Evolutionary conservation across 2,888 invertebrate genomes (phyloP).

Genomic region (Polyommatus iphigenia): DNA sequence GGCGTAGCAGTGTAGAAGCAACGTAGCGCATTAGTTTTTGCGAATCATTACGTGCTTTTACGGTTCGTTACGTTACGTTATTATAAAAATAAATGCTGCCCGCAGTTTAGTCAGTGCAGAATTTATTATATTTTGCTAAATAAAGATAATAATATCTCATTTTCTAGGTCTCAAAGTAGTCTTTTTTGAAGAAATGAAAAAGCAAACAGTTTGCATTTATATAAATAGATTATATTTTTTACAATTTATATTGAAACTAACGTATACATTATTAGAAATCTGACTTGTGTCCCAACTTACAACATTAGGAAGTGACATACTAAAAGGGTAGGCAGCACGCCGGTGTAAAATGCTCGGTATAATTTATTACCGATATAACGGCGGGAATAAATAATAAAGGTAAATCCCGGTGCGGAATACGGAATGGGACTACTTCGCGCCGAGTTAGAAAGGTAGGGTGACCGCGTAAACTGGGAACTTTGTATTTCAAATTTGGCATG

Average conservation of each 20-base stretch:
- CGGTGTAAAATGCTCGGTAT: slow-evolving; percentile 38
- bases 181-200: too few relatives aligned
- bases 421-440: slow-evolving; percentile 48
- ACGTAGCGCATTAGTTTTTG: neutral
- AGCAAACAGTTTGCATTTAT: too few relatives aligned
- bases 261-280: neutral
- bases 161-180: too few relatives aligned
- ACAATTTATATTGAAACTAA: neutral
- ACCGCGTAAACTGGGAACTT: slow-evolving; percentile 31
- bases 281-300: neutral
- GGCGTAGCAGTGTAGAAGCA: neutral
- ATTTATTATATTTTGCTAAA: too few relatives aligned
- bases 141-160: too few relatives aligned
- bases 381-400: slow-evolving; percentile 47
- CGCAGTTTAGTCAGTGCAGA: too few relatives aligned
- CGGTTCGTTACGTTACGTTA: too few relatives aligned
- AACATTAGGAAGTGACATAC: neutral
- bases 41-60: too few relatives aligned
- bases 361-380: slow-evolving; percentile 40
- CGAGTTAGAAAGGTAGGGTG: slow-evolving; percentile 41
- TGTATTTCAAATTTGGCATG: neutral
- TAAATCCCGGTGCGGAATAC: slow-evolving; percentile 47
- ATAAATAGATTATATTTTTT: too few relatives aligned
- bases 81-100: too few relatives aligned
- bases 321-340: slow-evolving; percentile 16